Percentiles rank a stretch among this genome's conserved stretches.
Conservation (phyloP, 2,797 vertebrate species). For the Xenentodon cancila region DNA sequence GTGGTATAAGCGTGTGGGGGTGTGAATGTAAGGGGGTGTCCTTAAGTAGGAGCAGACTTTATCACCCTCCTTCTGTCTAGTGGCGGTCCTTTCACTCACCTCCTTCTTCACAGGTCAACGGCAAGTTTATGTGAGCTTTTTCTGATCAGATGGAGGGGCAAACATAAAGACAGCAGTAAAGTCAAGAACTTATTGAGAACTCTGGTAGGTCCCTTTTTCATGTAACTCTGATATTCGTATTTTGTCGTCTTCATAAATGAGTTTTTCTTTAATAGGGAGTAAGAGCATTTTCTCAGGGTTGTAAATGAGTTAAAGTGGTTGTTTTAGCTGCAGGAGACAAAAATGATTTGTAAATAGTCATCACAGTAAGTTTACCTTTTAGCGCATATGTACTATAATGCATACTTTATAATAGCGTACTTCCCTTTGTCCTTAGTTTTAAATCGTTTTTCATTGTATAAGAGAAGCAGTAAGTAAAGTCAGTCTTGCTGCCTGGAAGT, state of each 20-base stretch:
- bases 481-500: not conserved
- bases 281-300: too few species aligned
- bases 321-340: too few species aligned
- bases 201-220: conserved; percentile 61
- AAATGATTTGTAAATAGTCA: too few species aligned
- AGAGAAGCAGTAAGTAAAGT: not conserved
- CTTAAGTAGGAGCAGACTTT: conserved; percentile 77
- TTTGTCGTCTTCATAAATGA: too few species aligned
- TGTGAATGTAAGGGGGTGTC: conserved; percentile 40
- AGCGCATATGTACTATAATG: not conserved
- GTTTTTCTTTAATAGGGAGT: too few species aligned
- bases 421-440: conserved; percentile 2
- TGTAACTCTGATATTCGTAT: not conserved
- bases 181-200: conserved; percentile 35
- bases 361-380: not conserved
- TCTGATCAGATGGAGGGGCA: conserved; percentile 68
- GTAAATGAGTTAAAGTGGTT: too few species aligned
- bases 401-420: too few species aligned
- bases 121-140: conserved; percentile 53
- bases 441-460: not conserved
- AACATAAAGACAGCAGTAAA: conserved; percentile 45
- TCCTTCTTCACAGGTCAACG: conserved; percentile 58
- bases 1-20: conserved; percentile 51
- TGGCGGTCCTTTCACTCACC: conserved; percentile 67
- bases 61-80: conserved; percentile 75